Conservation (phyloP, 1,140 invertebrate genomes). For the Apis florea region DNA sequence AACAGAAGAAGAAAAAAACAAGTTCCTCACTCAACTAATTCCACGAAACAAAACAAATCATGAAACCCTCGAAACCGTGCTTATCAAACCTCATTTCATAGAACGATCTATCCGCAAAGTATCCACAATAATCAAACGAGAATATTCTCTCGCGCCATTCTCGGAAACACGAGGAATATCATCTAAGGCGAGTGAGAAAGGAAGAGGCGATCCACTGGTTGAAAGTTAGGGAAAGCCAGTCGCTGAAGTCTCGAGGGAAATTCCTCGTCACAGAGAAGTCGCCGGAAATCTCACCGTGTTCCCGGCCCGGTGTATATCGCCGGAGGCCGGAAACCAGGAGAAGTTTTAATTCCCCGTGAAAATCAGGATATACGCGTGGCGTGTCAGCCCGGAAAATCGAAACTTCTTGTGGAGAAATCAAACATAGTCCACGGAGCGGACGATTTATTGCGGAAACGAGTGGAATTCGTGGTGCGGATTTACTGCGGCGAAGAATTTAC, state of each 20-base stretch:
- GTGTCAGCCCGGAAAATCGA: slow-evolving; percentile 24
- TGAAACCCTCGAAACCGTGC: no score
- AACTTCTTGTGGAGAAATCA: slow-evolving; percentile 7
- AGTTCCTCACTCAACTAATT: no score
- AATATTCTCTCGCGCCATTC: background rate
- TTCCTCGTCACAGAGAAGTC: slow-evolving; percentile 52
- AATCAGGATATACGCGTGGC: slow-evolving; percentile 55
- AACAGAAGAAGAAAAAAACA: no score
- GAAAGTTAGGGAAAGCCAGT: slow-evolving; percentile 40
- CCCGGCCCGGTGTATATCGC: background rate
- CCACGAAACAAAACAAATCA: background rate
- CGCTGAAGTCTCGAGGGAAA: slow-evolving; percentile 59
- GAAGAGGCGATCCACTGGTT: background rate
- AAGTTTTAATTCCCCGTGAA: slow-evolving; percentile 65
- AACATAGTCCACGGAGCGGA: slow-evolving; percentile 26
- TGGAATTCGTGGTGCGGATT: slow-evolving; percentile 46
- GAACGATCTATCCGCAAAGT: background rate
- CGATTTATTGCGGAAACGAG: slow-evolving; percentile 59
- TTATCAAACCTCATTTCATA: no score
- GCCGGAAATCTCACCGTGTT: slow-evolving; percentile 53
- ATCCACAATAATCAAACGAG: background rate
- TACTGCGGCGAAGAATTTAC: slow-evolving; percentile 55
- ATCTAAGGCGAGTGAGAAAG: slow-evolving; percentile 10
- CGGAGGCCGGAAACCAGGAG: background rate
- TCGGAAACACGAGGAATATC: background rate